Evolutionary conservation across 2,888 invertebrate species (phyloP).

Genomic region (Sinhomidia bicolor): DNA sequence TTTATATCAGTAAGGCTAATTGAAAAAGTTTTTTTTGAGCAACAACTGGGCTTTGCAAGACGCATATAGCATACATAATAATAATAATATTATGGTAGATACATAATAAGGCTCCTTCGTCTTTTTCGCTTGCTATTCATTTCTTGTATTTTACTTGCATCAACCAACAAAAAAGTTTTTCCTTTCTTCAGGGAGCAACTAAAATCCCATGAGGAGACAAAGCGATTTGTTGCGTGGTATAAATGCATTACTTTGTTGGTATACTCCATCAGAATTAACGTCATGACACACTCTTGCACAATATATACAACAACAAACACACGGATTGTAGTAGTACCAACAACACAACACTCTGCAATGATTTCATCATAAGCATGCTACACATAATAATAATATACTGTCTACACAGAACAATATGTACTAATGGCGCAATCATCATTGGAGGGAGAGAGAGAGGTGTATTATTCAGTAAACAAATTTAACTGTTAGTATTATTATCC

Average conservation of each 20-base stretch:
- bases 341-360: not conserved
- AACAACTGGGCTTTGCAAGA: not conserved
- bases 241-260: not conserved
- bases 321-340: not conserved
- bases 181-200: not conserved
- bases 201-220: not conserved
- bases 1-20: not conserved
- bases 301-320: not conserved
- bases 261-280: constrained; percentile 12
- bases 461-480: not conserved
- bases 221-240: constrained; percentile 26
- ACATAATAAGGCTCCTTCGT: not conserved
- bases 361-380: not conserved
- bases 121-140: not conserved
- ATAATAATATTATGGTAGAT: no score
- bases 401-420: not conserved
- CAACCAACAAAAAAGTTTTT: not conserved
- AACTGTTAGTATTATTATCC: not conserved
- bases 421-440: not conserved
- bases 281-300: constrained; percentile 6
- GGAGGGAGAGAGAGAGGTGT: not conserved
- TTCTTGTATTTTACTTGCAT: not conserved
- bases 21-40: constrained; percentile 1
- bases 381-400: not conserved
- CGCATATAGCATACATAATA: not conserved